A percentile compares a stretch with the other conserved stretches of the same genome.
Conservation (phyloP, 2,888 invertebrate genomes). For the Phorcus lineatus region DNA sequence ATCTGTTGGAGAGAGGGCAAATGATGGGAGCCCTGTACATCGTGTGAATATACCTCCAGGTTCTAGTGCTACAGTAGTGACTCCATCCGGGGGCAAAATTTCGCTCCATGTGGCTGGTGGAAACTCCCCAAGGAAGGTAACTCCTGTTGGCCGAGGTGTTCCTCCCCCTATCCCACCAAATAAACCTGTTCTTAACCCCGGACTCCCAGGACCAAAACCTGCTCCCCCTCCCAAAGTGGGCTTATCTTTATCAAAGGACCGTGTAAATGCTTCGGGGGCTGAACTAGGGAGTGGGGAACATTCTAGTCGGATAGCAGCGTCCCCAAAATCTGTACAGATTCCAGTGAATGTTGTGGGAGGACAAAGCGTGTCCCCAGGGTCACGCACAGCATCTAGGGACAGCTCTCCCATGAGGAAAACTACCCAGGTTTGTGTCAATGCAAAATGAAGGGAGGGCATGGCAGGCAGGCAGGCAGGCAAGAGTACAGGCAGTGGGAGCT, state of each 20-base stretch:
- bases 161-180: constrained; percentile 74
- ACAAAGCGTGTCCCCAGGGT: constrained; percentile 37
- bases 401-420: constrained; percentile 66
- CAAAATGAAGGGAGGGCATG: constrained; percentile 61
- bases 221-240: constrained; percentile 63
- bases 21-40: constrained; percentile 18
- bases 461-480: not conserved
- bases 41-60: constrained; percentile 35
- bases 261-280: constrained; percentile 47
- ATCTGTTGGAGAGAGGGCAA: constrained; percentile 26
- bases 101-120: constrained; percentile 59
- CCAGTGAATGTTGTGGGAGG: constrained; percentile 63
- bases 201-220: constrained; percentile 51
- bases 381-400: constrained; percentile 54
- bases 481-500: no score
- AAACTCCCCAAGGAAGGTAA: constrained; percentile 51
- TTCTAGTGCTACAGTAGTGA: constrained; percentile 49
- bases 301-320: constrained; percentile 11
- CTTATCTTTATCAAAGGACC: constrained; percentile 59
- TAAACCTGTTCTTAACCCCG: constrained; percentile 67
- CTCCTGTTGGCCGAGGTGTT: constrained; percentile 61
- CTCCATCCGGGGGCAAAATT: constrained; percentile 62
- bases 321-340: constrained; percentile 60
- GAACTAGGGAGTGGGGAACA: constrained; percentile 36
- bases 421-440: constrained; percentile 71